These are phyloP conservation scores for Microplitis demolitor DNA, from an alignment of 1,140 invertebrate species.

Conservation along the genomic window DNA sequence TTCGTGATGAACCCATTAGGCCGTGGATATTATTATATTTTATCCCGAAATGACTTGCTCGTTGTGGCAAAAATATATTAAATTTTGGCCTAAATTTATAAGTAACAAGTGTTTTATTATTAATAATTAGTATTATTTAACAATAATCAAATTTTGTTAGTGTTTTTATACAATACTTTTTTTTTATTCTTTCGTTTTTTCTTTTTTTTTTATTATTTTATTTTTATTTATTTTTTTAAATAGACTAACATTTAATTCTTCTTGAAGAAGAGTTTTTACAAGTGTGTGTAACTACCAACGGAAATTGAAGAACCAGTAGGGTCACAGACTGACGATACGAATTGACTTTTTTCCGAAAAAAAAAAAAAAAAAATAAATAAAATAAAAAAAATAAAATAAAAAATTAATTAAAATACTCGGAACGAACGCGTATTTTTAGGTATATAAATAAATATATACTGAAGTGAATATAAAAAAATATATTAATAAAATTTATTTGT, in stretches of 20 bases:
- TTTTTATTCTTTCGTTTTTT: too few relatives aligned
- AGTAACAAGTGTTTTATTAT: neutral
- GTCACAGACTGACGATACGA: constrained; percentile 6
- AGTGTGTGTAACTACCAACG: constrained; percentile 8
- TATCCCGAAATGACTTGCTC: constrained; percentile 50
- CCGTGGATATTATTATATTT: constrained; percentile 41
- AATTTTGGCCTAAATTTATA: constrained; percentile 46
- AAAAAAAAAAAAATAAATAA: neutral
- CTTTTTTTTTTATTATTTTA: too few relatives aligned
- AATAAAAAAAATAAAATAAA: too few relatives aligned
- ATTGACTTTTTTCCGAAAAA: neutral
- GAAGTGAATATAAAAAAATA: too few relatives aligned
- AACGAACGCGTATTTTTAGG: neutral
- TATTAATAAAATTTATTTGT: neutral
- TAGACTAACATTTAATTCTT: neutral
- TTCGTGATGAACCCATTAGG: constrained; percentile 40
- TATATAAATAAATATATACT: neutral
- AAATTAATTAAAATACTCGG: neutral
- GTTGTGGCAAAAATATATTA: constrained; percentile 39
- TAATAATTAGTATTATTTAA: neutral
- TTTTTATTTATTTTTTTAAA: neutral
- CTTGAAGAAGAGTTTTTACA: neutral
- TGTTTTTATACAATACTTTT: neutral
- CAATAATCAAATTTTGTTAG: neutral
- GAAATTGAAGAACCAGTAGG: constrained; percentile 9